These are phyloP conservation scores for Siderastrea siderea DNA, from an alignment of 92 coral and sea anemone genomes.

Conservation along the genomic window DNA sequence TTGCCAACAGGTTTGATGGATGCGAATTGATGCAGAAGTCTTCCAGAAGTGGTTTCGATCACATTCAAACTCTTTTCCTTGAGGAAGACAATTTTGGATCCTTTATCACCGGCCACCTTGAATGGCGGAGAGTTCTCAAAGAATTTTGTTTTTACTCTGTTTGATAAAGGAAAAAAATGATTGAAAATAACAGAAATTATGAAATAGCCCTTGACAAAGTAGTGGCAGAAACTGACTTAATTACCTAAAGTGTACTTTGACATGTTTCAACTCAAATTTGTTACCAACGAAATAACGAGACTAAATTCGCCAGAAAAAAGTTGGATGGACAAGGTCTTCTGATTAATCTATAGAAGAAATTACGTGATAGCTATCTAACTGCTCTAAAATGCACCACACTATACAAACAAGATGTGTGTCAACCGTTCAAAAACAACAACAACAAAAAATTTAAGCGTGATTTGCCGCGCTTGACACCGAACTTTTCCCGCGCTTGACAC, in stretches of 20 bases:
- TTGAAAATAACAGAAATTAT: not conserved
- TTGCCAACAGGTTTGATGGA: constrained; percentile 76
- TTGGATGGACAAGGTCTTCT: no score
- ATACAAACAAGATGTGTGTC: no score
- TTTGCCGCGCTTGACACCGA: no score
- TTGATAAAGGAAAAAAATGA: not conserved
- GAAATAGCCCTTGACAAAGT: no score
- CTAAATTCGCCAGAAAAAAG: no score
- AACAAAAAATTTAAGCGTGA: no score
- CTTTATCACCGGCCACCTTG: constrained; percentile 70
- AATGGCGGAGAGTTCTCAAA: constrained; percentile 77
- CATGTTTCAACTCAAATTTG: no score
- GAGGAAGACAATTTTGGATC: constrained; percentile 68
- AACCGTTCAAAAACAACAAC: no score
- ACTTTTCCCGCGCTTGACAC: not conserved
- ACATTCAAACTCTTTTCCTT: constrained; percentile 74
- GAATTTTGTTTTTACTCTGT: constrained; percentile 63
- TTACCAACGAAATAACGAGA: no score
- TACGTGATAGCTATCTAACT: no score
- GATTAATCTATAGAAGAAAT: no score
- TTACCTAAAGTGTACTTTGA: no score
- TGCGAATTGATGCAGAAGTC: constrained; percentile 26
- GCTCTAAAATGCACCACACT: not conserved
- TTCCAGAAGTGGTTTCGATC: constrained; percentile 61
- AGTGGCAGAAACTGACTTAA: not conserved